Conservation (phyloP, 2,797 vertebrate genomes). For the Phataginus tetradactyla region DNA sequence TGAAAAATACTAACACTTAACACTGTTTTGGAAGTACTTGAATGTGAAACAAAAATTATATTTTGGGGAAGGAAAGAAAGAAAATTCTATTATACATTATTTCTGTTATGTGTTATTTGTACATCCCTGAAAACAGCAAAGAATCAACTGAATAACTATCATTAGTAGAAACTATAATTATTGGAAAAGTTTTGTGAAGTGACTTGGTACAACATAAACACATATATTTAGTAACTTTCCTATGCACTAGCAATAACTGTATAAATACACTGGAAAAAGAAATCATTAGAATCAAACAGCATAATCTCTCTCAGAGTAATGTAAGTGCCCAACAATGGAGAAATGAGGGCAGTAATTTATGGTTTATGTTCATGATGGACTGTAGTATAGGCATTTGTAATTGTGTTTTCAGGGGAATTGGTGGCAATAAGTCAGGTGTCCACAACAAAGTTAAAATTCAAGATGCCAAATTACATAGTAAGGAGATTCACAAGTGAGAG, state of each 20-base stretch:
- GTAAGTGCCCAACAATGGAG: background rate
- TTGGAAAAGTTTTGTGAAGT: slow-evolving; percentile 2
- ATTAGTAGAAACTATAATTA: background rate
- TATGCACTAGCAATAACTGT: background rate
- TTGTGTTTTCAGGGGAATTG: slow-evolving; percentile 42
- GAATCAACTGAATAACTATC: background rate
- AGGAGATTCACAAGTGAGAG: background rate
- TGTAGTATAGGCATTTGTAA: background rate
- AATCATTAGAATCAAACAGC: background rate
- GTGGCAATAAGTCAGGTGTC: background rate
- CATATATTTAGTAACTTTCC: background rate
- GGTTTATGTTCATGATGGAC: background rate
- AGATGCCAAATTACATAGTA: background rate
- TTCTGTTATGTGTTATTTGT: background rate
- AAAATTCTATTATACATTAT: background rate
- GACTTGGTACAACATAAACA: background rate
- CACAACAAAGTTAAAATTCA: slow-evolving; percentile 44
- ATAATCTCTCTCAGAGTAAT: slow-evolving; percentile 19
- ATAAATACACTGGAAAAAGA: slow-evolving; percentile 19
- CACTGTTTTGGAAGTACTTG: background rate
- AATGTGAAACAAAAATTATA: background rate
- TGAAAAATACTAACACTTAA: background rate
- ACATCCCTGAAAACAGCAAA: background rate
- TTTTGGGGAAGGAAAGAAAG: background rate
- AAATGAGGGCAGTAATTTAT: background rate